phyloP scores from a whole-genome alignment of 2,888 invertebrate genomes.

The Caenorhabditis becei region DNA sequence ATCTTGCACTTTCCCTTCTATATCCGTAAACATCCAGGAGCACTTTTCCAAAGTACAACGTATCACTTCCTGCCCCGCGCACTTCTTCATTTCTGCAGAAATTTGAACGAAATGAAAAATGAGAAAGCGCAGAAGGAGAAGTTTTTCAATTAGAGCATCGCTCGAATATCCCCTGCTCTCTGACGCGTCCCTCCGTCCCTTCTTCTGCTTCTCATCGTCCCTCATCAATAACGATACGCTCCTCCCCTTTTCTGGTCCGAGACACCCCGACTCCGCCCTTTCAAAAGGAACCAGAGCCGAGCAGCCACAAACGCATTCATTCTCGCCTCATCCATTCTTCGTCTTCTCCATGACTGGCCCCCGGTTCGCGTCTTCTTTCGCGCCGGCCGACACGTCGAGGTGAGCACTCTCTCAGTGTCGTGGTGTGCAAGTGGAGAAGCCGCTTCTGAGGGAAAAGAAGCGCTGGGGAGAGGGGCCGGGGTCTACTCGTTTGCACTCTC shows the following conservation, averaged over 20 bases:
- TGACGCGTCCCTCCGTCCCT: constrained; percentile 1
- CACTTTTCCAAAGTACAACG: constrained; percentile 12
- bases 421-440: constrained; percentile 4
- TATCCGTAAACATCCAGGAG: constrained; percentile 26
- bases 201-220: background rate
- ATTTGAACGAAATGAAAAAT: constrained; percentile 9
- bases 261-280: background rate
- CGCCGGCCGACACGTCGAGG: constrained; percentile 18
- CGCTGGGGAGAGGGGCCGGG: background rate
- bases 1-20: background rate
- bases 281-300: background rate
- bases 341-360: constrained; percentile 3
- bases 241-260: background rate
- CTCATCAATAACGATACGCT: constrained; percentile 6
- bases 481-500: background rate
- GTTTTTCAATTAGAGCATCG: constrained; percentile 28
- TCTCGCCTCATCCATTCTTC: constrained; percentile 9
- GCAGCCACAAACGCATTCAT: constrained; percentile 7
- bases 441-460: background rate
- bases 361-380: constrained; percentile 4
- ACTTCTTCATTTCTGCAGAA: constrained; percentile 8
- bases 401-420: constrained; percentile 3
- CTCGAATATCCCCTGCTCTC: constrained; percentile 15
- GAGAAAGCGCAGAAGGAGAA: background rate
- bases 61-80: background rate